A percentile compares a stretch with the other conserved stretches of the same genome.
Evolutionary conservation across 2,797 vertebrate genomes (phyloP).

Genomic region (Loriculus beryllinus): DNA sequence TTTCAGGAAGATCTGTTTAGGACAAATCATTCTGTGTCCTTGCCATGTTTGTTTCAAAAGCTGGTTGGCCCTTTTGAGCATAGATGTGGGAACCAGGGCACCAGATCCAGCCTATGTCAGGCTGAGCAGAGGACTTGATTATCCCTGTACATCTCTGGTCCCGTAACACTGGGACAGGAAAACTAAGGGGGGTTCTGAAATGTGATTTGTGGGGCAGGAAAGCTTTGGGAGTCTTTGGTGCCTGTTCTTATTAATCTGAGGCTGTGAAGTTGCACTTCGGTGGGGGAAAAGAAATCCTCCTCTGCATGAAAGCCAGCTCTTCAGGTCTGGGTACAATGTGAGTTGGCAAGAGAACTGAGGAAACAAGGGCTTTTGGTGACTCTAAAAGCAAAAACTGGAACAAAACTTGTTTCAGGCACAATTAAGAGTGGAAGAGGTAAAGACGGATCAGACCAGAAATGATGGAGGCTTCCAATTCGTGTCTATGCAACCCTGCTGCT

Average conservation of each 20-base stretch:
- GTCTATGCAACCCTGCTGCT: background rate
- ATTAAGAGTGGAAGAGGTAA: background rate
- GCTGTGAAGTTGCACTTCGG: background rate
- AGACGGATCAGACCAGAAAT: background rate
- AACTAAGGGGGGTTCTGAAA: background rate
- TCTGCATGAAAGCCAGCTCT: background rate
- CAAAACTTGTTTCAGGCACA: background rate
- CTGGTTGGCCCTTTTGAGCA: background rate
- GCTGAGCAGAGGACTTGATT: background rate
- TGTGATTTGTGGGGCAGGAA: background rate
- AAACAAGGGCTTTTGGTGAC: background rate
- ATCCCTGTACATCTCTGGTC: background rate
- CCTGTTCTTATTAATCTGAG: background rate
- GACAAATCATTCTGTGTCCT: background rate
- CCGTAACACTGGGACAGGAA: background rate
- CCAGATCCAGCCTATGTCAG: background rate
- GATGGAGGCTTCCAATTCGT: background rate
- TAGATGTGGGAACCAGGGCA: background rate
- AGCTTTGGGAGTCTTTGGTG: background rate
- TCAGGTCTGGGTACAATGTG: background rate
- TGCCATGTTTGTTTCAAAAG: background rate
- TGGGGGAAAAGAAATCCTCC: background rate
- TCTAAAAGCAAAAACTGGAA: background rate
- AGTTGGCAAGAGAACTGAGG: background rate
- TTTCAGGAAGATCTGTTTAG: background rate